Conservation (phyloP, 2,888 invertebrate genomes). For the Stenurella melanura region DNA sequence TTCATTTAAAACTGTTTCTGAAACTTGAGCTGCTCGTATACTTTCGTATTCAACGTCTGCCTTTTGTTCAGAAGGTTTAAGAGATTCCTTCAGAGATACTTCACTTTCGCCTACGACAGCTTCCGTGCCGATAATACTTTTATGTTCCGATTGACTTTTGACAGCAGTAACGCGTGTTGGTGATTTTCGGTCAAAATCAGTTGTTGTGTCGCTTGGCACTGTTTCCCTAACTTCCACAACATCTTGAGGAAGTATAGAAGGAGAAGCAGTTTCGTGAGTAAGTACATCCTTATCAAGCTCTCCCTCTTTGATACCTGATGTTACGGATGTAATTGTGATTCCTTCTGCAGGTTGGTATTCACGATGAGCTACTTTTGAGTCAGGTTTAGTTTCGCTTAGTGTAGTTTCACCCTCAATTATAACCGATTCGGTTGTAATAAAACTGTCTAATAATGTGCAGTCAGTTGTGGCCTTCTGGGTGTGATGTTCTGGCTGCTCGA, state of each 20-base stretch:
- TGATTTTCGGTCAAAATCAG: constrained; percentile 70
- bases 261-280: constrained; percentile 54
- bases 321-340: constrained; percentile 76
- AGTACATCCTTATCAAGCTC: constrained; percentile 69
- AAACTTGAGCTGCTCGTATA: constrained; percentile 73
- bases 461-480: constrained; percentile 60
- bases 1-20: constrained; percentile 74
- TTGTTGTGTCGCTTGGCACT: constrained; percentile 76
- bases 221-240: constrained; percentile 77
- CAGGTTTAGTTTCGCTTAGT: constrained; percentile 72
- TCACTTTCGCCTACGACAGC: constrained; percentile 78
- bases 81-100: constrained; percentile 73
- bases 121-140: constrained; percentile 76
- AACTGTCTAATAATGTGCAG: constrained; percentile 74
- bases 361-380: constrained; percentile 72
- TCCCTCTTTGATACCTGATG: constrained; percentile 77
- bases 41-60: constrained; percentile 72
- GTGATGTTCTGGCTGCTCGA: constrained; percentile 55
- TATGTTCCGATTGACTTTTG: constrained; percentile 75
- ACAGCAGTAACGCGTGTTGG: constrained; percentile 73
- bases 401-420: constrained; percentile 78
- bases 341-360: constrained; percentile 77
- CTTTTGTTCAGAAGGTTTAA: constrained; percentile 72
- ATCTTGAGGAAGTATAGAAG: constrained; percentile 72
- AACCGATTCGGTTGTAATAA: constrained; percentile 77